A percentile compares a stretch with the other conserved stretches of the same genome.
These are phyloP conservation scores for Scytalopus superciliaris DNA, from an alignment of 2,113 vertebrate species.

Conservation along the genomic window DNA sequence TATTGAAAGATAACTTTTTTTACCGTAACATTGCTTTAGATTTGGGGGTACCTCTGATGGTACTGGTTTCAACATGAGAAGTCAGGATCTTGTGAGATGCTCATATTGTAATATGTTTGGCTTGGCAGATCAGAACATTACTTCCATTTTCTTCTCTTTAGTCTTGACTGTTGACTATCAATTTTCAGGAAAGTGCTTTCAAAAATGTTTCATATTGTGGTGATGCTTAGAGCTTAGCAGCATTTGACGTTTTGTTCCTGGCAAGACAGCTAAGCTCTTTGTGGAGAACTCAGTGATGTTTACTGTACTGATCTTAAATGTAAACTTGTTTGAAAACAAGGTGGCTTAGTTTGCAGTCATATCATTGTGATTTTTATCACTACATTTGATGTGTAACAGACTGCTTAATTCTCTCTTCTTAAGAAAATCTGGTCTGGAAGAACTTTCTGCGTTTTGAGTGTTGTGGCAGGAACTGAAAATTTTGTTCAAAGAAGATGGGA, in stretches of 20 bases:
- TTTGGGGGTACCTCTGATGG: not conserved
- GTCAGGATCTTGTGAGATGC: not conserved
- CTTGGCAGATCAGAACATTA: not conserved
- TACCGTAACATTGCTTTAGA: not conserved
- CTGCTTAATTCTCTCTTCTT: not conserved
- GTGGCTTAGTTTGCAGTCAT: not conserved
- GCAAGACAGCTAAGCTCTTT: not conserved
- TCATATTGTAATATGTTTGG: not conserved
- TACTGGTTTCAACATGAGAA: not conserved
- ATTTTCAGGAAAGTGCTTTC: not conserved
- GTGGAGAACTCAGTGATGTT: not conserved
- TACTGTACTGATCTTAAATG: not conserved
- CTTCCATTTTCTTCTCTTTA: not conserved
- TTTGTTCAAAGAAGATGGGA: not conserved
- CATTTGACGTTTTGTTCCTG: not conserved
- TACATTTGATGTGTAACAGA: not conserved
- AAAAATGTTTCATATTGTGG: not conserved
- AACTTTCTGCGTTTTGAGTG: not conserved
- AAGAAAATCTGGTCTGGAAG: not conserved
- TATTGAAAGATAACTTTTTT: not conserved
- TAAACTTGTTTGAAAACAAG: slow-evolving; percentile 17
- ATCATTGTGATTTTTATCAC: not conserved
- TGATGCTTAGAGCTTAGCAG: not conserved
- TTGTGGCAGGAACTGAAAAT: not conserved
- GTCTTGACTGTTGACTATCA: not conserved